Conservation (phyloP, 2,888 invertebrate species). For the Auanema freiburgensis region DNA sequence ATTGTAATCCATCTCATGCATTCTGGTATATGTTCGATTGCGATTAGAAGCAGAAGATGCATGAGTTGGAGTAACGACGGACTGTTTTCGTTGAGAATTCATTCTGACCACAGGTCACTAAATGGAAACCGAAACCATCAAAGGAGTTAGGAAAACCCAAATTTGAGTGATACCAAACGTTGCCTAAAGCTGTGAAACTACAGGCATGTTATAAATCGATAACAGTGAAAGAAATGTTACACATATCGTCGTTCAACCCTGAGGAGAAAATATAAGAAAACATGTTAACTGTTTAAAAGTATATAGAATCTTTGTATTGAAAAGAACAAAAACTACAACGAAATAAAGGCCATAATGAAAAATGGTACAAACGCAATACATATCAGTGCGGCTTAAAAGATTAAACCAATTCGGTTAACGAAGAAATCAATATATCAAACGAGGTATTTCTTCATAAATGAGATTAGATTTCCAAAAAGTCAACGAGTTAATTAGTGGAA, state of each 20-base stretch:
- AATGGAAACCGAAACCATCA: slow-evolving; percentile 15
- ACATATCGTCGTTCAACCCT: background rate
- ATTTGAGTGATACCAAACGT: slow-evolving; percentile 1
- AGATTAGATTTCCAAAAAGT: too few relatives aligned
- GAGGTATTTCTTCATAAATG: too few relatives aligned
- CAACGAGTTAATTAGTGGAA: too few relatives aligned
- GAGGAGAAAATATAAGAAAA: background rate
- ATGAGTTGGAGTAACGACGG: slow-evolving; percentile 1
- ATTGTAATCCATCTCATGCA: slow-evolving; percentile 47
- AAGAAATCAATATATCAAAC: too few relatives aligned
- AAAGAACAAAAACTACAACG: background rate
- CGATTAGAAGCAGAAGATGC: background rate
- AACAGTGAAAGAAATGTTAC: too few relatives aligned
- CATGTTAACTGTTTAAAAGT: slow-evolving; percentile 4
- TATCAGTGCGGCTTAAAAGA: too few relatives aligned
- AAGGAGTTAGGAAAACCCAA: slow-evolving; percentile 1
- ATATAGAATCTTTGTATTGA: background rate
- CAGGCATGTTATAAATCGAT: background rate
- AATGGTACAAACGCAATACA: slow-evolving; percentile 3
- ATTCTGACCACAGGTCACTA: slow-evolving; percentile 5
- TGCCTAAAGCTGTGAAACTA: background rate
- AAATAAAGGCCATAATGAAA: background rate
- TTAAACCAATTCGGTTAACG: too few relatives aligned
- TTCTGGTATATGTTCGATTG: slow-evolving; percentile 15
- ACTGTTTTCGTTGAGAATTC: slow-evolving; percentile 7